Base-by-base conservation (phyloP, 2,888 invertebrate species). In the Panzeria rudis region DNA sequence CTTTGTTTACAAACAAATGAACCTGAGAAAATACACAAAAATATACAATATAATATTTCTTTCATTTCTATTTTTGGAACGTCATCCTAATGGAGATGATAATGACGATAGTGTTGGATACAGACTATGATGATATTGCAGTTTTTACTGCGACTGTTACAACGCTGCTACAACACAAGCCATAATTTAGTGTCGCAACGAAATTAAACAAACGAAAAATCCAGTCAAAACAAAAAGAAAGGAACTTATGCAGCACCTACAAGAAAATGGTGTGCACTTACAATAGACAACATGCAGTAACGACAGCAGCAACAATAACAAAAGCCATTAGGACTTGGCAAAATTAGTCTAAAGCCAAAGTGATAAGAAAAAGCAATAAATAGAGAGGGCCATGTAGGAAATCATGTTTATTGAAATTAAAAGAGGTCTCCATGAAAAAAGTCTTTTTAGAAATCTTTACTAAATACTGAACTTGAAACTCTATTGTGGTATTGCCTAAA, bases 301-400 rank as follows among this genome's bases (percentile, higher is more conserved):
- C 3, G 32, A 17, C 17, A 56, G 23, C 32, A 61, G 2, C 47
- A 78, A 71, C 20, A 66, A 69, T 4, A 75, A 29, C 29, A 75
- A 25, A 41, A 76, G 72, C 35, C 35, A 29, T 13, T 38, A 41
- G 13, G 17, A 29, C 62, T 77, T 69, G 69, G 76, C 77, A 68
- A 81, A 77, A 81, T 81, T 81, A 85, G 81, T 85, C 81, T 72
- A 66, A 77, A 69, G 77, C 81, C 77, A 81, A 77, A 77, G 61
- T 50, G 68, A 68, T 77, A 72, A 81, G 59, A 61, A 77, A 75
- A 23, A 52, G 52, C 29, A 68, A 50, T 25, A 50, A 50, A 23
- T 17, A 25, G 17, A 52, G 44, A 25, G n/a, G 41, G 35, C 8
- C 29, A 41, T 9, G n/a, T 29, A 44, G 44, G 7, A 50, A 41